These are phyloP conservation scores for Chelonoidis abingdonii DNA, from an alignment of 2,113 vertebrate species.

Conservation along the genomic window DNA sequence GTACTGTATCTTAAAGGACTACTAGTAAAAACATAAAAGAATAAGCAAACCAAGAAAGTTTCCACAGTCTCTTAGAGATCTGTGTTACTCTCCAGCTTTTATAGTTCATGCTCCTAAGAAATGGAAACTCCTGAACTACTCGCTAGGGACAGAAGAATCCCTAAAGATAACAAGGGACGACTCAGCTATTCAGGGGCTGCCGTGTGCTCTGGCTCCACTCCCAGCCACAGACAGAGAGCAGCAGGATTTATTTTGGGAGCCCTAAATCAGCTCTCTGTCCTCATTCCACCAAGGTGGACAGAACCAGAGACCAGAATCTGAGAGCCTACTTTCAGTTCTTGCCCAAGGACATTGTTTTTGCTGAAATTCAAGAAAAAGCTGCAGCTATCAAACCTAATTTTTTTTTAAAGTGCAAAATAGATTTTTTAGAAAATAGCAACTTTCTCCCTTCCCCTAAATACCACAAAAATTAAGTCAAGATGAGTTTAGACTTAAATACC, in stretches of 20 bases:
- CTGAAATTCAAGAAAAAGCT: neutral
- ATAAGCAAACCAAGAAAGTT: neutral
- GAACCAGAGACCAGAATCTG: neutral
- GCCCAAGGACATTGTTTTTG: neutral
- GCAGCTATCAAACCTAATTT: neutral
- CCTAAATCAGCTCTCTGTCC: neutral
- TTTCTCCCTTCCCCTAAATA: neutral
- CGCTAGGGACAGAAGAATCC: neutral
- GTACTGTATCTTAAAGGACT: neutral
- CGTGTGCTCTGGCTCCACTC: neutral
- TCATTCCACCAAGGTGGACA: neutral
- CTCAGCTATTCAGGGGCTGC: neutral
- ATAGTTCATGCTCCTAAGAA: neutral
- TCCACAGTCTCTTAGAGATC: neutral
- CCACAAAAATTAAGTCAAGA: neutral
- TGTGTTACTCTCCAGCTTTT: neutral
- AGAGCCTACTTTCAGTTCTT: neutral
- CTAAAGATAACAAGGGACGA: neutral
- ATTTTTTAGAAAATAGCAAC: neutral
- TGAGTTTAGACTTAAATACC: neutral
- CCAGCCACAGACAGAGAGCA: neutral
- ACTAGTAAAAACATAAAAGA: neutral
- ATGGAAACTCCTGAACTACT: neutral
- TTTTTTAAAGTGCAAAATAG: neutral
- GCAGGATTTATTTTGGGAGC: neutral